Evolutionary conservation across 1,140 invertebrate species (phyloP).

Genomic region (Zaprionus tsacasi): DNA sequence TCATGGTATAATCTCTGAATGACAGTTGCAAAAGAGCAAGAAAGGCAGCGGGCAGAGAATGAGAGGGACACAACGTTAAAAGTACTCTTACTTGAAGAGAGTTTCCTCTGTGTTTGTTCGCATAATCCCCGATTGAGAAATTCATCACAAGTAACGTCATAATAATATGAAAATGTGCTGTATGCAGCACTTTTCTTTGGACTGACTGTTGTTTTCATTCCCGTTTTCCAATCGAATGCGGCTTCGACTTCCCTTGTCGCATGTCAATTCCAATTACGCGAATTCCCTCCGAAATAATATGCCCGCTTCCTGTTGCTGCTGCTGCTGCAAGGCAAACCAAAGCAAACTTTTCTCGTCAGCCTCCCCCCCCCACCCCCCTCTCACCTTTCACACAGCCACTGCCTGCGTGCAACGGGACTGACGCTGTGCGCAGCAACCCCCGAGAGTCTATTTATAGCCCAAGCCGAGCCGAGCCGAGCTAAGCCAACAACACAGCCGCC

Average conservation of each 20-base stretch:
- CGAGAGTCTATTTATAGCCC: slow-evolving; percentile 33
- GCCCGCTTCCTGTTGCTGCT: not conserved
- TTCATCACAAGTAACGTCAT: not conserved
- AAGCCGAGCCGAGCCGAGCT: slow-evolving; percentile 12
- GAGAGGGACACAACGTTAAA: not conserved
- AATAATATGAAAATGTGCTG: slow-evolving; percentile 1
- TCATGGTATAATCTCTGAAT: not conserved
- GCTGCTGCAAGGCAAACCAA: not conserved
- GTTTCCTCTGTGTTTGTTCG: not conserved
- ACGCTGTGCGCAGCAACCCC: slow-evolving; percentile 5
- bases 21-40: not conserved
- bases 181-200: not conserved
- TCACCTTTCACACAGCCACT: not conserved
- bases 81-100: not conserved
- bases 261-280: slow-evolving; percentile 26
- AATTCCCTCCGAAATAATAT: slow-evolving; percentile 2
- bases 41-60: not conserved
- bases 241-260: not conserved
- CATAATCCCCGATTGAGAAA: slow-evolving; percentile 5
- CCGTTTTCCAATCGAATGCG: slow-evolving; percentile 16
- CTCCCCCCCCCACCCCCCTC: not conserved
- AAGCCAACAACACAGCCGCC: not conserved
- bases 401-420: slow-evolving; percentile 1
- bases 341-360: not conserved
- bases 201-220: not conserved